Evolutionary conservation across 2,888 invertebrate species (phyloP).

Genomic region (Drosophila testacea): DNA sequence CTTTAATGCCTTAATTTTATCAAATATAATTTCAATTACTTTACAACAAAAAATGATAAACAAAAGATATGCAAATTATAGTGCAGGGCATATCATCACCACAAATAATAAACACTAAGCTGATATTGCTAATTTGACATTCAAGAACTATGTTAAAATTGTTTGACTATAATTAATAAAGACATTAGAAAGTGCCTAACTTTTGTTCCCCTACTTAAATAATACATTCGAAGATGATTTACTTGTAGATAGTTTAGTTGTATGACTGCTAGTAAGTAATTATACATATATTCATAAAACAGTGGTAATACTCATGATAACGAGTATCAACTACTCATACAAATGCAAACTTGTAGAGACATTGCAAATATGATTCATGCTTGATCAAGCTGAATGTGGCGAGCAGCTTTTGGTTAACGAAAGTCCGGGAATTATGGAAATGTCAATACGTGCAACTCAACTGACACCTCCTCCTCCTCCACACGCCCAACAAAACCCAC

Average conservation of each 20-base stretch:
- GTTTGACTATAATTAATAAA: no score
- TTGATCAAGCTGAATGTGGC: conserved; percentile 40
- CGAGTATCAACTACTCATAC: conserved; percentile 3
- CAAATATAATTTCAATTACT: no score
- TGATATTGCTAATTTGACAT: no score
- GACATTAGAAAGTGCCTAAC: no score
- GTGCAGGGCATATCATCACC: no score
- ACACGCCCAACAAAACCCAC: conserved; percentile 1
- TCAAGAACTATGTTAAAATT: no score
- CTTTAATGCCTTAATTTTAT: no score
- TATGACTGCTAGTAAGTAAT: conserved; percentile 1
- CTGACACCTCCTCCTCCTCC: not conserved
- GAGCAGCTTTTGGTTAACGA: conserved; percentile 34
- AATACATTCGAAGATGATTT: not conserved
- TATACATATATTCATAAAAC: not conserved
- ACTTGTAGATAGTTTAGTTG: conserved; percentile 1
- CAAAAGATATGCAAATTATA: no score
- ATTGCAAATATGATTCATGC: conserved; percentile 29
- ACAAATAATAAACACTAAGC: no score
- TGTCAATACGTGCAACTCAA: conserved; percentile 3
- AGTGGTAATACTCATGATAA: conserved; percentile 9
- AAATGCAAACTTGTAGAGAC: conserved; percentile 4
- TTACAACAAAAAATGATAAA: no score
- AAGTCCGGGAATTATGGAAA: conserved; percentile 31
- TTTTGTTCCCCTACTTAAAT: no score